Percentiles rank a stretch among this genome's conserved stretches.
These are phyloP conservation scores for Epicampocera succincta DNA, from an alignment of 2,888 invertebrate genomes.

Conservation along the genomic window DNA sequence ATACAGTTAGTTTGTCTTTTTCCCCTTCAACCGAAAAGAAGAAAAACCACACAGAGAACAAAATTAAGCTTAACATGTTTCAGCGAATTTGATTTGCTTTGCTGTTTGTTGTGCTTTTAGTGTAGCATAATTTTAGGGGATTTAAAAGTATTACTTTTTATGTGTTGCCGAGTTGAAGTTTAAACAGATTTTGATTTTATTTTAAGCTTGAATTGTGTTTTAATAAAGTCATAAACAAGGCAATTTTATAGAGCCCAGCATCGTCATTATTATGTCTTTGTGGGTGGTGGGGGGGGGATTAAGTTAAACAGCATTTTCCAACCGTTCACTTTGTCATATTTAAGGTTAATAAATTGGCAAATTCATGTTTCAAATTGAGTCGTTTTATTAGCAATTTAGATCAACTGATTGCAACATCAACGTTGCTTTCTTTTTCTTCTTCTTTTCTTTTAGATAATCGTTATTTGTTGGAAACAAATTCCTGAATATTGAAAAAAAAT, in stretches of 20 bases:
- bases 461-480: too few relatives aligned
- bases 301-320: conserved; percentile 5
- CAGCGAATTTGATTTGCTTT: conserved; percentile 35
- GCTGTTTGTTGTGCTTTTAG: neutral
- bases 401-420: too few relatives aligned
- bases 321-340: neutral
- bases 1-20: conserved; percentile 10
- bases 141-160: conserved; percentile 61
- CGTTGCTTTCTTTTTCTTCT: too few relatives aligned
- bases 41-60: too few relatives aligned
- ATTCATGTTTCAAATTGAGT: conserved; percentile 16
- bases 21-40: neutral
- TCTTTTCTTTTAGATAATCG: too few relatives aligned
- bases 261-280: neutral
- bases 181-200: conserved; percentile 36
- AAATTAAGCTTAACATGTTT: conserved; percentile 61
- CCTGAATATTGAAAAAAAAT: too few relatives aligned
- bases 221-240: conserved; percentile 61
- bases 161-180: conserved; percentile 49
- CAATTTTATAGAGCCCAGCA: conserved; percentile 46
- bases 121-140: conserved; percentile 56
- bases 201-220: conserved; percentile 40
- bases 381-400: neutral
- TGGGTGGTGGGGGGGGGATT: too few relatives aligned
- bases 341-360: conserved; percentile 36